phyloP scores from a whole-genome alignment of 2,113 vertebrate species.

The Crocuta crocuta region DNA sequence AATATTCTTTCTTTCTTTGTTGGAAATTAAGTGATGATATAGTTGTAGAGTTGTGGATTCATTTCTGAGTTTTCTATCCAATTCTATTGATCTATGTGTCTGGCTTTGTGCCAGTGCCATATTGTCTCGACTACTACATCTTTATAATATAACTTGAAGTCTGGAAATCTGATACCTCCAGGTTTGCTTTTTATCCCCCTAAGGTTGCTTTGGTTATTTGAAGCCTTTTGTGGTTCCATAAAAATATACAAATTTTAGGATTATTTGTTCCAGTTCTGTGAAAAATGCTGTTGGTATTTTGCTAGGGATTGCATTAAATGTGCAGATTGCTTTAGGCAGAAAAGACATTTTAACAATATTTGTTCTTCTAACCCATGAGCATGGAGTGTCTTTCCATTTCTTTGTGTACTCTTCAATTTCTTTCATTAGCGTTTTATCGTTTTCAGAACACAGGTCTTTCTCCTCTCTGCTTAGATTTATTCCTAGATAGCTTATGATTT shows the following conservation, averaged over 20 bases:
- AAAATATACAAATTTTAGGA: not conserved
- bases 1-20: not conserved
- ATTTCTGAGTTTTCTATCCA: not conserved
- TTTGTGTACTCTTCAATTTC: not conserved
- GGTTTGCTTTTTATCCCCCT: not conserved
- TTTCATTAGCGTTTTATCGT: not conserved
- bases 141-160: not conserved
- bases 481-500: not conserved
- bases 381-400: not conserved
- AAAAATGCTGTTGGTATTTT: not conserved
- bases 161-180: not conserved
- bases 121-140: not conserved
- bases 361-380: not conserved
- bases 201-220: not conserved
- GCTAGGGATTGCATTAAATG: not conserved
- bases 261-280: not conserved
- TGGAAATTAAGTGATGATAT: not conserved
- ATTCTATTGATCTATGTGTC: not conserved
- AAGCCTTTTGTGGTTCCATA: not conserved
- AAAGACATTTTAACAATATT: not conserved
- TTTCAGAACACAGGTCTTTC: not conserved
- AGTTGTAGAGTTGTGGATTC: not conserved
- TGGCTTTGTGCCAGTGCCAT: not conserved
- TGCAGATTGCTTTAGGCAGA: not conserved
- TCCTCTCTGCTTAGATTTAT: not conserved